Evolutionary conservation across 2,888 invertebrate species (phyloP).

Genomic region (Thereva nobilitata): DNA sequence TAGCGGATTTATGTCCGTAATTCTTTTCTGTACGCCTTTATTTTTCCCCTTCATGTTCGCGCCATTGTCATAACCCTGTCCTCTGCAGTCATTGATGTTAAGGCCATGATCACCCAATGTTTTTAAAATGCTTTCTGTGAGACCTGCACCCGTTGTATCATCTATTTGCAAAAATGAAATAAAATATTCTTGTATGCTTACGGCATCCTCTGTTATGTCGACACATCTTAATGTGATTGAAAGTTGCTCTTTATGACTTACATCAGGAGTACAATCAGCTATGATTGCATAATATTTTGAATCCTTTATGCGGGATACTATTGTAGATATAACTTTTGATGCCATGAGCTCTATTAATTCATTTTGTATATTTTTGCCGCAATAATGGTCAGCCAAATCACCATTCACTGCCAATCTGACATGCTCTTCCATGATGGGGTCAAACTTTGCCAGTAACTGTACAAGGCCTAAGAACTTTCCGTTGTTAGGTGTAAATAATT

Average conservation of each 20-base stretch:
- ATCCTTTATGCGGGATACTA: no score
- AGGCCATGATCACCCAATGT: neutral
- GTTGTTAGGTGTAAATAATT: neutral
- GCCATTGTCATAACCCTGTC: constrained; percentile 16
- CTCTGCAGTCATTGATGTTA: neutral
- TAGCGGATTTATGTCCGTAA: neutral
- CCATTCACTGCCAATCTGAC: no score
- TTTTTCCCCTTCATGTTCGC: constrained; percentile 19
- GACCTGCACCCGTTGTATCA: neutral
- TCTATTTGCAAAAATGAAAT: neutral
- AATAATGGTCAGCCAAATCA: no score
- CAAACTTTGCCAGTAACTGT: no score
- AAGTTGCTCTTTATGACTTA: constrained; percentile 6
- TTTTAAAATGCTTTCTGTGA: constrained; percentile 3
- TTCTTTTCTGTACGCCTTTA: constrained; percentile 6
- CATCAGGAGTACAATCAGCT: constrained; percentile 5
- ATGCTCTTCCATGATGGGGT: no score
- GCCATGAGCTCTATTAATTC: no score
- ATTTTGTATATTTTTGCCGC: no score
- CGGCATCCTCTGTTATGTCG: neutral
- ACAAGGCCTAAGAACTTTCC: no score
- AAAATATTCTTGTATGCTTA: neutral
- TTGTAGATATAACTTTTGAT: no score
- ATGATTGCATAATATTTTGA: constrained; percentile 10
- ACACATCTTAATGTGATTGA: neutral